Evolutionary conservation across 2,888 invertebrate genomes (phyloP), one percentile per base, ranked within the genome.

Genomic region (Rugalucina vietnamica): DNA sequence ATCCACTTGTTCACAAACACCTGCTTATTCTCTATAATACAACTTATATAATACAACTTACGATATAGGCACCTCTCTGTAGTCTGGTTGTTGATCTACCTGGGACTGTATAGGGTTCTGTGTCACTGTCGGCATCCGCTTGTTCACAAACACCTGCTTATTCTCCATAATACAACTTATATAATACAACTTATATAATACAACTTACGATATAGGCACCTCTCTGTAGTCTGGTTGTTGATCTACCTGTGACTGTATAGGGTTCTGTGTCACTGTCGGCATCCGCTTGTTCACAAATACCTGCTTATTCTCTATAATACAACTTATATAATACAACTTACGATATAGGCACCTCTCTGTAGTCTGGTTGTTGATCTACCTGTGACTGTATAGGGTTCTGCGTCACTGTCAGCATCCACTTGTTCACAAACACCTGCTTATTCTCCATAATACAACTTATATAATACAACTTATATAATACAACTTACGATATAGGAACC

Each of bases 1-100:
- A 98, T 97, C 88, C 98, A 97, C 94, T 99, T 99, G 94, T 99
- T 99, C 14, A 99, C 97, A 91, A 99, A 96, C 18, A 98, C 96
- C 95, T 98, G 98, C 93, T 97, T 96, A 93, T 98, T 98, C 89
- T 97, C 97, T 0, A 94, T 91, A 98, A n/a, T n/a, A n/a, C n/a
- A n/a, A n/a, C n/a, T n/a, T n/a, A n/a, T n/a, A n/a, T n/a, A n/a
- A n/a, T n/a, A 32, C n/a, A n/a, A 91, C 93, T 93, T 97, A 98
- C 50, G 96, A 96, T 29, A 98, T 96, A 0, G 98, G 98, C 0
- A 96, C 96, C 85, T 96, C 96, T 82, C 95, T 94, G 90, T 95
- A 95, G 72, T 95, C 95, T n/a, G 93, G 91, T 32, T 93, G 93
- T 72, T 92, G 92, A 70, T 89, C 88, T n/a, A 84, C 81, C 18